Conservation (phyloP, 23 tunicate genomes). For the Trididemnum nubilum region DNA sequence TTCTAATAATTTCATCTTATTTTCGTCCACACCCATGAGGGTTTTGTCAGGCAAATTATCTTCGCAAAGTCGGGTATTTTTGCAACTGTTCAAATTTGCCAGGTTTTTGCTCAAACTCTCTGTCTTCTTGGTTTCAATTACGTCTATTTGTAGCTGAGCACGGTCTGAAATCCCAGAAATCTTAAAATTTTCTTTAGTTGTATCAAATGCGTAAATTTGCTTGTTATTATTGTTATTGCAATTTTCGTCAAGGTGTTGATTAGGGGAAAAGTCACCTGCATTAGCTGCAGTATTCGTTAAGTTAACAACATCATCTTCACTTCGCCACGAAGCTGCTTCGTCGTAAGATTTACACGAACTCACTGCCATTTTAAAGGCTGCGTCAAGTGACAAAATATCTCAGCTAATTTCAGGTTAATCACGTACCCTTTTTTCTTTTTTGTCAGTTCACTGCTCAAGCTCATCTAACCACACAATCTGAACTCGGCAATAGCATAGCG, state of each 20-base stretch:
- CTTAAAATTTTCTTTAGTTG: neutral
- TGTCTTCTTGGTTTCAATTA: too few species aligned
- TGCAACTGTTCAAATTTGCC: neutral
- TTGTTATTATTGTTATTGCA: slow-evolving; percentile 41
- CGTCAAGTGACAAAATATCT: slow-evolving; percentile 43
- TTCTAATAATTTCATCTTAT: neutral
- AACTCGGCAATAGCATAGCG: neutral
- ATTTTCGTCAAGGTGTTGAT: slow-evolving; percentile 29
- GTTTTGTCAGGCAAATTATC: neutral
- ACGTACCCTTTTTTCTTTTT: neutral
- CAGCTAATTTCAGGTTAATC: neutral
- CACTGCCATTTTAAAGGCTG: slow-evolving; percentile 83
- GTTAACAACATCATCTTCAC: slow-evolving; percentile 29
- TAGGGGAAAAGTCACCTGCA: slow-evolving; percentile 49
- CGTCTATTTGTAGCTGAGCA: neutral
- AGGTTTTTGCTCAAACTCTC: neutral
- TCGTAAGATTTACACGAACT: slow-evolving; percentile 62
- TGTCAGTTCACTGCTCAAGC: neutral
- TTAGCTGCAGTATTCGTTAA: slow-evolving; percentile 38
- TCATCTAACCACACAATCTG: neutral
- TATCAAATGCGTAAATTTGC: neutral
- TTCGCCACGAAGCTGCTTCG: slow-evolving; percentile 64
- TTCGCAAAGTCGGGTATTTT: neutral
- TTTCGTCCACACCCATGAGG: neutral
- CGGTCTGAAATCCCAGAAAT: neutral